Base-by-base conservation (phyloP, 1,140 invertebrate species). In the Ericerus pela region DNA sequence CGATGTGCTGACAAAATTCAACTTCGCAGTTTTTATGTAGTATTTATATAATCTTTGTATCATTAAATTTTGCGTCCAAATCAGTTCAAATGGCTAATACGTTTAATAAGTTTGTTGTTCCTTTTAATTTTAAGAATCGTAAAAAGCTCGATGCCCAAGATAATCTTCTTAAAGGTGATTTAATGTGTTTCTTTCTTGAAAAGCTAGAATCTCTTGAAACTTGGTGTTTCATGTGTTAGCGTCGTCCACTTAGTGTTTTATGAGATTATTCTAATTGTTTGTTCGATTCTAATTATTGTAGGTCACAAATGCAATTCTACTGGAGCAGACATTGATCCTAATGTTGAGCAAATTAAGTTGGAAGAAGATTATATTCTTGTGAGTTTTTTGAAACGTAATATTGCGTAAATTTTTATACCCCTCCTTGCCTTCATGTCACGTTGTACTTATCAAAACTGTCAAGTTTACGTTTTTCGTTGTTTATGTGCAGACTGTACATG, bases 401-500 rank as follows among this genome's bases (percentile, higher is more conserved):
- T 33, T 10, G 30, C 30, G n/a, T 33, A 8, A 33, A 33, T 10
- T 10, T 33, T 33, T 33, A n/a, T 10, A 33, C 8, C n/a, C 8
- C n/a, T 33, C n/a, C 8, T 33, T 33, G 8, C n/a, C 30, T 8
- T 10, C 8, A n/a, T 33, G 8, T 33, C 30, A n/a, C 30, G 30
- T 33, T 10, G 8, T 8, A 33, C 8, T 33, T 10, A 33, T 33
- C 8, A 33, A 10, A 33, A 33, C 8, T 33, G 20, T 16, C 36
- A 18, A 38, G 4, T n/a, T n/a, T n/a, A n/a, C n/a, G 14, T 41
- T 41, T 41, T 14, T 8, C 41, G 16, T 22, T 22, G n/a, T 47
- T 47, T 47, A 10, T 47, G 16, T 73, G 30, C 62, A 81, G 80
- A 70, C 75, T 69, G 74, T 85, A 54, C 72, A 72, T 60, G 84